Base-by-base conservation (phyloP, 1,140 invertebrate genomes). In the Drosophila ercepeae region DNA sequence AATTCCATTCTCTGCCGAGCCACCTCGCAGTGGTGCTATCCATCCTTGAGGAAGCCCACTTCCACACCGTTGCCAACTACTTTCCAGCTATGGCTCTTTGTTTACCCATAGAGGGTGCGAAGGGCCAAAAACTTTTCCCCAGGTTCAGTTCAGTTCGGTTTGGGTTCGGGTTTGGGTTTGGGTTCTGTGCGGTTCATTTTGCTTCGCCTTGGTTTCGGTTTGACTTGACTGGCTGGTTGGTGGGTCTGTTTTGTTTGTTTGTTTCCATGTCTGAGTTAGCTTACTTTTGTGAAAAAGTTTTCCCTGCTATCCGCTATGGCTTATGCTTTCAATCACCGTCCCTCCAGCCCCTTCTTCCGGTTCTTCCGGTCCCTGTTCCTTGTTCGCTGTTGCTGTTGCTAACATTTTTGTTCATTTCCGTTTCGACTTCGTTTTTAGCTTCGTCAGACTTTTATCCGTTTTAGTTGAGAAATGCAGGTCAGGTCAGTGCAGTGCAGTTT, bases 361-460 rank as follows among this genome's bases (percentile, higher is more conserved):
- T n/a, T n/a, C n/a, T n/a, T n/a, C n/a, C n/a, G n/a, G n/a, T n/a
- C n/a, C n/a, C n/a, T 16, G 8, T 18, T 4, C 13, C 44, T n/a
- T n/a, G n/a, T n/a, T n/a, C n/a, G n/a, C n/a, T n/a, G n/a, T n/a
- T n/a, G n/a, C 51, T 52, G 48, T 51, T 71, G 45, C 67, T 69
- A 69, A 44, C 39, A 72, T 75, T 83, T 84, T 75, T 68, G 57
- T 71, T 79, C 71, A 78, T 84, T 83, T 83, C 75, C 79, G 60
- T 75, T 83, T 63, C 52, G 57, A 70, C 70, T 83, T 48, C 63
- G 48, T 70, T 75, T 75, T 57, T 36, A 39, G 59, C 67, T 49
- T 77, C 61, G 68, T 72, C 59, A 60, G 50, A 69, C 41, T 65
- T 53, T 72, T 50, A 39, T 57, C 44, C 65, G 57, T 73, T 74